phyloP scores from a whole-genome alignment of 2,888 invertebrate species.

The Cyclophora albipunctata region DNA sequence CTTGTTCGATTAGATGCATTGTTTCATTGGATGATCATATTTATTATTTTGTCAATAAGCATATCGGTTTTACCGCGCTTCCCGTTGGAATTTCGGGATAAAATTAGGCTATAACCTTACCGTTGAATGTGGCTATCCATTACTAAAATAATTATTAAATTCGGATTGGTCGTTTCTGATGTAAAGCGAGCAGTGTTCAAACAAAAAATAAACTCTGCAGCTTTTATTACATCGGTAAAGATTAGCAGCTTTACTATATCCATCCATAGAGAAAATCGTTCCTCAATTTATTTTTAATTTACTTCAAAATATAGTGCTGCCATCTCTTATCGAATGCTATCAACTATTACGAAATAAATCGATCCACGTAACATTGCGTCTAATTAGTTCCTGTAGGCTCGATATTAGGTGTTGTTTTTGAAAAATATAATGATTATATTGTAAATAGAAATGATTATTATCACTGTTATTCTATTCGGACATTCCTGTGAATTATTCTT shows the following conservation, averaged over 20 bases:
- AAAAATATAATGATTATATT: constrained; percentile 27
- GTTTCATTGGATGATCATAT: no score
- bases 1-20: no score
- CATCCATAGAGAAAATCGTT: not conserved
- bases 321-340: no score
- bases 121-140: no score
- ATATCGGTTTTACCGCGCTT: not conserved
- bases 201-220: not conserved
- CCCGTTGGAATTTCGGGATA: not conserved
- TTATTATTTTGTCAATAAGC: no score
- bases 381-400: constrained; percentile 6
- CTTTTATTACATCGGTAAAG: not conserved
- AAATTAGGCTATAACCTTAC: not conserved
- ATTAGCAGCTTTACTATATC: no score
- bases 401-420: constrained; percentile 35
- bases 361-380: not conserved
- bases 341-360: not conserved
- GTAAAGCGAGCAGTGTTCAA: not conserved
- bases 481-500: constrained; percentile 60
- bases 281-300: constrained; percentile 1
- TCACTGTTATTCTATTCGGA: constrained; percentile 42
- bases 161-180: no score
- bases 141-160: not conserved
- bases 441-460: constrained; percentile 29
- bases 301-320: constrained; percentile 1